Evolutionary conservation across 2,888 invertebrate genomes (phyloP), one percentile per base, ranked within the genome.

Genomic region (Zygaena filipendulae): DNA sequence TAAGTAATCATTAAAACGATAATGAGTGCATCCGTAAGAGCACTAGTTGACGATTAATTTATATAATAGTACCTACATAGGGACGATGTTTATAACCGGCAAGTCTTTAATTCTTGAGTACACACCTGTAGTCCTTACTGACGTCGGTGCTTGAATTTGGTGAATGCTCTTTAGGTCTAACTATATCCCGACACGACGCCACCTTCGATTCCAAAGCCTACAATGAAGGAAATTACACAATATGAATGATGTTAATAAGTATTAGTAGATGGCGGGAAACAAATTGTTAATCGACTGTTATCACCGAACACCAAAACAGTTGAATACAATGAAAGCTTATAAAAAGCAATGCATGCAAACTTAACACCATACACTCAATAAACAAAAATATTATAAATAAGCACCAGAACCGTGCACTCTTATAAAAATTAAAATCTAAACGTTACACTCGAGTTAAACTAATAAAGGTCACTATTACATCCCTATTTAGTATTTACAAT

Each of bases 131-230:
- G 68, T 81, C 81, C 72, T 80, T 81, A 75, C 55, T 77, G 47
- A 77, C 81, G 43, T 81, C 81, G 42, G 77, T 53, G 47, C 61
- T 59, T 36, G 72, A 56, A 57, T 80, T 80, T 55, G 80, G 70
- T 49, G 80, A 71, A 51, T 70, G 77, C 53, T 79, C 80, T 66
- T 75, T 77, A 69, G 81, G 79, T 72, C 74, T 80, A 74, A 79
- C 72, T 33, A 80, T 66, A 71, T 77, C 77, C 48, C 84, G 81
- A 80, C 84, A 85, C 56, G 85, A 84, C 45, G 85, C 84, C 70
- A 87, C 80, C 63, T 86, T 86, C 59, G 84, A 84, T 81, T 87
- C 87, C 81, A 87, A 81, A 55, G 85, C 85, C 86, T 86, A 81
- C 60, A 82, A 81, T 68, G 70, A 71, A 71, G 69, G 77, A 74